Evolutionary conservation across 2,797 vertebrate species (phyloP), one percentile per base, ranked within the genome.

Genomic region (Argya squamiceps): DNA sequence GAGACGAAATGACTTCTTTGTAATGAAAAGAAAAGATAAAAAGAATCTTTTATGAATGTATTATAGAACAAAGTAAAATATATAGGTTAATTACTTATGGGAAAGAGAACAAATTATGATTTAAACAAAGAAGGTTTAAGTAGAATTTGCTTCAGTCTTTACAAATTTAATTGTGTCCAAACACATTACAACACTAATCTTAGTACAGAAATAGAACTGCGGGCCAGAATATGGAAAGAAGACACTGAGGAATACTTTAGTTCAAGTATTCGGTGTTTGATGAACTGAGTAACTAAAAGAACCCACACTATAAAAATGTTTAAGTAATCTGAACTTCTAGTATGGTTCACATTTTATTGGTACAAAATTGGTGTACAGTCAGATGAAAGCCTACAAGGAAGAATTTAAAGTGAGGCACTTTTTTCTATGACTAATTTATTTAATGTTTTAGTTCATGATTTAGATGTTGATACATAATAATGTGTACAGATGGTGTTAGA

Each of bases 41-140:
- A 90, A 56, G 11, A 87, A 68, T 19, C 21, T 56, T 63, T 63
- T 81, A 88, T 71, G 30, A 81, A 75, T 53, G 37, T 49, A 29
- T 83, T 68, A 37, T 41, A 84, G 59, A 93, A 76, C 29, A 63
- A 88, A 89, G 60, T 89, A 92, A 92, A 91, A 91, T 65, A 83
- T 59, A 87, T 73, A 69, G 59, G 59, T 82, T 95, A 95, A 89
- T 94, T 87, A 75, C 68, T 70, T 84, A 84, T 30, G 55, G 18
- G 52, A 89, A 92, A 64, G 36, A 89, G 84, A 92, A 86, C 15
- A 90, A 90, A 79, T 59, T 69, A 76, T 41, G 2, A 79, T 83
- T 92, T 89, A 87, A 89, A 94, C 44, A 91, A 92, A 91, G 26
- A 44, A 69, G 2, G 11, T 7, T 63, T 74, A 77, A 93, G 44